Conservation (phyloP, 2,113 vertebrate species). For the Sus scrofa region T2T-Sscrofa CM000812.6:223120001-223120500, state of each 20-base stretch:
- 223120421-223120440: background rate
- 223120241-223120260: background rate
- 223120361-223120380: background rate
- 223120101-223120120: background rate
- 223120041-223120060: too few relatives aligned
- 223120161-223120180: background rate
- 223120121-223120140: background rate
- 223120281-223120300: background rate
- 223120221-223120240: background rate
- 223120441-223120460: background rate
- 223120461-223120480: background rate
- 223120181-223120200: background rate
- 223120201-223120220: background rate
- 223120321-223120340: background rate
- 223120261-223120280: background rate
- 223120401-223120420: background rate
- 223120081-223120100: too few relatives aligned
- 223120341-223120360: background rate
- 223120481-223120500: background rate
- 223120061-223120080: too few relatives aligned
- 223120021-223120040: too few relatives aligned
- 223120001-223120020: too few relatives aligned
- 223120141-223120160: background rate
- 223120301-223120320: background rate
- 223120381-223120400: background rate